phyloP scores from a whole-genome alignment of 1,140 invertebrate genomes.

The Pantala flavescens region DNA sequence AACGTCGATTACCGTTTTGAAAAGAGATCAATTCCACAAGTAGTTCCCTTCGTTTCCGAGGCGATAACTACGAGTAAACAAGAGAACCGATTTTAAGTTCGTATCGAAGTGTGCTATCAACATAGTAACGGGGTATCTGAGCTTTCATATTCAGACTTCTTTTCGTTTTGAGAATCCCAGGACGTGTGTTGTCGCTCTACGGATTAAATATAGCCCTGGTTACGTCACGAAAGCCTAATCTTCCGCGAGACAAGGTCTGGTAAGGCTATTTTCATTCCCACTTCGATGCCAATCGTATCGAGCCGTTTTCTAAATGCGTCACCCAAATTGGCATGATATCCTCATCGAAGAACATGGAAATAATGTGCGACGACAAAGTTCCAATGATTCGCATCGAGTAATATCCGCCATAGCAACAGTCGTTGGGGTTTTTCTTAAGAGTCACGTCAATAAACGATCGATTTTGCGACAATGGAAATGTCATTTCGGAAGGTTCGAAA shows the following conservation, averaged over 20 bases:
- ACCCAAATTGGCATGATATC: not conserved
- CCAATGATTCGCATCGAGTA: not conserved
- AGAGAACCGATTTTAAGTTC: no score
- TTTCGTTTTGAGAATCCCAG: no score
- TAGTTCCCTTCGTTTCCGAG: no score
- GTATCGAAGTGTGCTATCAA: no score
- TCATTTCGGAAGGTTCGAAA: not conserved
- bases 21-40: no score
- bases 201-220: not conserved
- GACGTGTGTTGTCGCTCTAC: no score
- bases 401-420: no score
- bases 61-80: no score
- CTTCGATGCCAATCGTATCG: conserved; percentile 4
- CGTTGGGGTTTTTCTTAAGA: no score
- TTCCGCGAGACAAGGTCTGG: not conserved
- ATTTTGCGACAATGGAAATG: not conserved
- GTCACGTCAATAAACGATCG: not conserved
- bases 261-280: not conserved
- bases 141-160: no score
- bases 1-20: no score
- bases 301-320: not conserved
- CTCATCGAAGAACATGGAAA: not conserved
- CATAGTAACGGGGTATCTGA: no score
- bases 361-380: not conserved
- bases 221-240: not conserved